phyloP scores from a whole-genome alignment of 1,140 invertebrate genomes.

The Orius insidiosus region DNA sequence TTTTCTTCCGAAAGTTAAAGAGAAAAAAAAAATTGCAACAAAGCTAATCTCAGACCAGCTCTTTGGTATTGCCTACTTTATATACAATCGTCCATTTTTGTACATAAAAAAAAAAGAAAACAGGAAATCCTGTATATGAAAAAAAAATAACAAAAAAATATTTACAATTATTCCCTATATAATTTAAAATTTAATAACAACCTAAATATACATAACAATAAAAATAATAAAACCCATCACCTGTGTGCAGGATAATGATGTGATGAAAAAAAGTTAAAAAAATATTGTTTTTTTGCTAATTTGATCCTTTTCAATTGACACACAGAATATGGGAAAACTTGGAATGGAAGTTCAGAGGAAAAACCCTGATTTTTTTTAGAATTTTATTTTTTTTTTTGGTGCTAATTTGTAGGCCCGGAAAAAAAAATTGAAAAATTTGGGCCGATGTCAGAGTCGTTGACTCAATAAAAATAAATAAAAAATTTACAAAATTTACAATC shows the following conservation, averaged over 20 bases:
- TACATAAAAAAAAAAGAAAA: no score
- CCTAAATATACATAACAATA: slow-evolving; percentile 7
- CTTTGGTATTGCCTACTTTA: slow-evolving; percentile 10
- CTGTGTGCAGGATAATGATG: background rate
- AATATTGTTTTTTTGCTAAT: background rate
- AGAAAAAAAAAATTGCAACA: background rate
- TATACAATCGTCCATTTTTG: background rate
- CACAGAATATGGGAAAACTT: slow-evolving; percentile 7
- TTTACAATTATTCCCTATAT: slow-evolving; percentile 9
- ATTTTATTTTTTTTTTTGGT: no score
- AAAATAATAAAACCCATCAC: slow-evolving; percentile 4
- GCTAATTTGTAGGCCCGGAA: no score
- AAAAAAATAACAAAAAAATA: background rate
- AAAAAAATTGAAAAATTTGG: no score
- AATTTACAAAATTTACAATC: background rate
- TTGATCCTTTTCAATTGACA: background rate
- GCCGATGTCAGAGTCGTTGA: background rate
- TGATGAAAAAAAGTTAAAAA: no score
- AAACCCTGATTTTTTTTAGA: background rate
- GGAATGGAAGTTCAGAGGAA: slow-evolving; percentile 8
- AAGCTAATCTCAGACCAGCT: slow-evolving; percentile 4
- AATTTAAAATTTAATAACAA: slow-evolving; percentile 12
- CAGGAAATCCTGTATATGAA: no score
- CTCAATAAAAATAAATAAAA: slow-evolving; percentile 1
- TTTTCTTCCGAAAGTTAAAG: background rate